Conservation (phyloP, 2,113 vertebrate genomes). For the Clinocottus analis region DNA sequence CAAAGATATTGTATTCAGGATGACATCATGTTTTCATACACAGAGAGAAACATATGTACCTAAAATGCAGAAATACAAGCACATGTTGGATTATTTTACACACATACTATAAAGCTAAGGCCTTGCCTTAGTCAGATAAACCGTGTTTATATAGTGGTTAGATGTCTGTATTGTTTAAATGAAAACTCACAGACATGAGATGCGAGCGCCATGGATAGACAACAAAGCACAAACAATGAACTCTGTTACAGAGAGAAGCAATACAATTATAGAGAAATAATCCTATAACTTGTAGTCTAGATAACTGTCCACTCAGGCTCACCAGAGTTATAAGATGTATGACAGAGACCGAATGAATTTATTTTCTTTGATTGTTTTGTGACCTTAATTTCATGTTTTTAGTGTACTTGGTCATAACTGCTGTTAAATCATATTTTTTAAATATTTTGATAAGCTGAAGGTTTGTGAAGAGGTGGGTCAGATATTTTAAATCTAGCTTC, state of each 20-base stretch:
- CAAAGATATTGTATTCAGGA: constrained; percentile 40
- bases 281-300: constrained; percentile 36
- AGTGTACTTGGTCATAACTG: constrained; percentile 75
- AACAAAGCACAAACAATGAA: constrained; percentile 63
- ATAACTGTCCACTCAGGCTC: constrained; percentile 53
- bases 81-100: constrained; percentile 34
- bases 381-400: constrained; percentile 56
- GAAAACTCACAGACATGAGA: constrained; percentile 31
- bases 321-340: constrained; percentile 48
- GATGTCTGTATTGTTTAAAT: constrained; percentile 29
- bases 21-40: constrained; percentile 47
- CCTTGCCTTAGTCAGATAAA: neutral
- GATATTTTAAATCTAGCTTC: constrained; percentile 57
- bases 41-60: constrained; percentile 17
- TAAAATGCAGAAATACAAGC: constrained; percentile 15
- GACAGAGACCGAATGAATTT: constrained; percentile 52
- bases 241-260: constrained; percentile 50
- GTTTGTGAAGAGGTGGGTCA: constrained; percentile 47
- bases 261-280: constrained; percentile 31
- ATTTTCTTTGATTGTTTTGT: constrained; percentile 56
- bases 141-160: constrained; percentile 8
- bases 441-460: constrained; percentile 62
- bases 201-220: constrained; percentile 38
- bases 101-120: constrained; percentile 18
- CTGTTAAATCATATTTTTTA: constrained; percentile 70